Percentiles rank a stretch among this genome's conserved stretches.
These are phyloP conservation scores for Sebastes kiyomatsui DNA, from an alignment of 2,797 vertebrate genomes.

Conservation along the genomic window DNA sequence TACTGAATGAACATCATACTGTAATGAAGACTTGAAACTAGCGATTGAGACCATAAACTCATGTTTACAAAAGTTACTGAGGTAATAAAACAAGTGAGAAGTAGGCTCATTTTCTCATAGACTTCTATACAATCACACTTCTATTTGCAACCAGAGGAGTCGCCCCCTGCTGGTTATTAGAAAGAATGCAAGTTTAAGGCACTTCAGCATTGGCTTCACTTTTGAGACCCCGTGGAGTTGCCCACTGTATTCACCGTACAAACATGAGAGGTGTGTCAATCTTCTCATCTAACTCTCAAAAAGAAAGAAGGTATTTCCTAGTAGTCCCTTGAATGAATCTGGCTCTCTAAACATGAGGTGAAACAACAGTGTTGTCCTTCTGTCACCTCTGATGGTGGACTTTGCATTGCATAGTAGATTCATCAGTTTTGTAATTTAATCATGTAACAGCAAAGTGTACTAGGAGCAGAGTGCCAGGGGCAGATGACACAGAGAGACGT, in stretches of 20 bases:
- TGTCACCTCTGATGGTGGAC: background rate
- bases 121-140: too few relatives aligned
- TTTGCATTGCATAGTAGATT: background rate
- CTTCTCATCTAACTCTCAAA: background rate
- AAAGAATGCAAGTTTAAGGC: too few relatives aligned
- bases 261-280: background rate
- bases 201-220: too few relatives aligned
- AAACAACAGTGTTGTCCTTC: background rate
- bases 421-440: slow-evolving; percentile 16
- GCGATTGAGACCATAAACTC: too few relatives aligned
- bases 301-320: background rate
- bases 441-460: slow-evolving; percentile 29
- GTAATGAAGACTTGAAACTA: too few relatives aligned
- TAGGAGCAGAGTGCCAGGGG: slow-evolving; percentile 38
- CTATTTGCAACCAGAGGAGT: too few relatives aligned
- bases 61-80: too few relatives aligned
- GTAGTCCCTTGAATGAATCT: background rate
- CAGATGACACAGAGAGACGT: slow-evolving; percentile 39
- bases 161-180: too few relatives aligned
- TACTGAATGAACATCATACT: too few relatives aligned
- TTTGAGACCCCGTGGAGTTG: too few relatives aligned
- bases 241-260: background rate
- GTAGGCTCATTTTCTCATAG: too few relatives aligned
- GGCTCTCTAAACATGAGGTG: background rate
- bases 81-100: too few relatives aligned